Conservation (phyloP, 2,113 vertebrate genomes). For the Geococcyx californianus region DNA sequence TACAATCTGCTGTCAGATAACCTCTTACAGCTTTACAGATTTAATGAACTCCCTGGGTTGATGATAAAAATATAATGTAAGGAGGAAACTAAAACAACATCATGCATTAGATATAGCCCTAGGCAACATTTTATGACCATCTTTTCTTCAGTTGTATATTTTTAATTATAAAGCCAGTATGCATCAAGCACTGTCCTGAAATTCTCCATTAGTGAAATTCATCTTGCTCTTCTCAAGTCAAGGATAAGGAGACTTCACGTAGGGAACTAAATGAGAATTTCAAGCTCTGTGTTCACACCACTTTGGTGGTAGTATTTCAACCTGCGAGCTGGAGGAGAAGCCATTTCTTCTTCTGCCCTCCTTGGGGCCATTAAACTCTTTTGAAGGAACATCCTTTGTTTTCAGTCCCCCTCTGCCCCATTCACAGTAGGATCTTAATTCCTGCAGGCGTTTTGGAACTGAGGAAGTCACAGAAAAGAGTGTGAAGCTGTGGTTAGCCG, state of each 20-base stretch:
- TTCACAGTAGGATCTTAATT: not conserved
- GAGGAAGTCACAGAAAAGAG: not conserved
- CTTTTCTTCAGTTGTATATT: slow-evolving; percentile 60
- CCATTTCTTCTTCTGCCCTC: not conserved
- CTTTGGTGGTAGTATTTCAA: slow-evolving; percentile 25
- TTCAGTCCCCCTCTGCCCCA: not conserved
- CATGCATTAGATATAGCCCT: slow-evolving; percentile 61
- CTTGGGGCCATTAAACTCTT: not conserved
- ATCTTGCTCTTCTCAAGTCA: slow-evolving; percentile 52
- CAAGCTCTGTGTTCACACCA: not conserved
- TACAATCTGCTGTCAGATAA: slow-evolving; percentile 57
- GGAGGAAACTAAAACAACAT: slow-evolving; percentile 63
- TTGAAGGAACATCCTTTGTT: not conserved
- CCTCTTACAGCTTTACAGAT: slow-evolving; percentile 59
- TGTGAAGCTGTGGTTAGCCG: not conserved
- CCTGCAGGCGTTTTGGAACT: not conserved
- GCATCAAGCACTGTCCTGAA: slow-evolving; percentile 57
- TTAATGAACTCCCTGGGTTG: slow-evolving; percentile 67
- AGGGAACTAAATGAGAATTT: slow-evolving; percentile 57
- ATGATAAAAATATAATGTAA: slow-evolving; percentile 64
- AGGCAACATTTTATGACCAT: slow-evolving; percentile 33
- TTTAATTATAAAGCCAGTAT: slow-evolving; percentile 70
- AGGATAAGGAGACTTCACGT: slow-evolving; percentile 49
- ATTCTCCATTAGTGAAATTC: slow-evolving; percentile 46
- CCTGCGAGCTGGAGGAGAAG: not conserved